Base-by-base conservation (phyloP, 2,113 vertebrate genomes). In the Illadopsis cleaveri region DNA sequence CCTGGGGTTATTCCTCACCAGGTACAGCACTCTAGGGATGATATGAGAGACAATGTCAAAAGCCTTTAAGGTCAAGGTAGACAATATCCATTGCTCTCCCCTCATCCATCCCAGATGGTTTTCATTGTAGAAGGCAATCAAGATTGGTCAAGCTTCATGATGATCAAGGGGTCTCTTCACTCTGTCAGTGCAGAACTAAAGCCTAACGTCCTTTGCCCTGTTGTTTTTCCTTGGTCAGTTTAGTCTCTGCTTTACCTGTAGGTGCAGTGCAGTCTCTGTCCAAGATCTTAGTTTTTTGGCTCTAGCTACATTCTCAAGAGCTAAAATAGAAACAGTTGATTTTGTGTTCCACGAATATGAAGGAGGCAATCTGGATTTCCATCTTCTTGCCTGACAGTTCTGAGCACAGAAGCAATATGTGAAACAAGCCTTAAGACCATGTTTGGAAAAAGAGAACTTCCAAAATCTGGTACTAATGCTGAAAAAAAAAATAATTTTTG, bases 121-220 rank as follows among this genome's bases (percentile, higher is more conserved):
- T 54, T 69, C 12, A 11, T 48, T 38, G 3, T 23, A 23, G 40
- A 69, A 76, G 40, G 8, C 40, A 61, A 11, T 69, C 47, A 48
- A 47, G 35, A 31, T 35, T 31, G 54, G 22, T 42, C 12, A 47
- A 62, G 23, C 30, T 89, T 86, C 30, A 11, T 70, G 50, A 66
- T 58, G 79, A n/a, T 35, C 9, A 25, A 53, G 35, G 10, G 18
- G 7, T 17, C 4, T 1, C 45, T 64, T 89, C 18, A 21, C 37
- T 82, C 88, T 60, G 12, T n/a, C 25, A 54, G 0, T 20, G 11
- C 25, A 53, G 17, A 82, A 64, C 8, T 62, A 33, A 69, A 70
- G 50, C 25, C 6, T 57, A 40, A 37, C 0, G 0, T 37, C 17
- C 5, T 56, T 71, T 88, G 31, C 38, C 31, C 10, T 69, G 31